Conservation (phyloP, 2,888 invertebrate genomes). For the Ptychoptera albimana region DNA sequence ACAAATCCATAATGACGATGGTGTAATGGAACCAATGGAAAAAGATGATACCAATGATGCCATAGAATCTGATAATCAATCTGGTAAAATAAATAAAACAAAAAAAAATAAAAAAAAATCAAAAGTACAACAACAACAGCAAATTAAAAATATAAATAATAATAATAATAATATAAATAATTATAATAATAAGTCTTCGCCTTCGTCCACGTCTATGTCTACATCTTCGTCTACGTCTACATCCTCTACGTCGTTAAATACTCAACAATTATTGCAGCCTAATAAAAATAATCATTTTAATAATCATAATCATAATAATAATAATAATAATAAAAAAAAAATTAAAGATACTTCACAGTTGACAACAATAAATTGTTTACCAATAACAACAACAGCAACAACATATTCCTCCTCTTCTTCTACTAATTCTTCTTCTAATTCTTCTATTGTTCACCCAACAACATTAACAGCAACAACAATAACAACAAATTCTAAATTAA, state of each 20-base stretch:
- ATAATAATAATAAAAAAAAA: too few species aligned
- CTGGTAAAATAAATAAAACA: too few species aligned
- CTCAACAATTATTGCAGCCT: background rate
- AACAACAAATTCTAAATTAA: conserved; percentile 4
- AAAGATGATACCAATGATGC: conserved; percentile 2
- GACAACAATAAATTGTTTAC: background rate
- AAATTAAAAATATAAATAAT: conserved; percentile 5
- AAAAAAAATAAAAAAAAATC: too few species aligned
- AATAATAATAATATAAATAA: conserved; percentile 4
- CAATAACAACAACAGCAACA: background rate
- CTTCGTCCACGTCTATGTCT: conserved; percentile 4
- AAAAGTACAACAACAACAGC: background rate
- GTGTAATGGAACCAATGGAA: conserved; percentile 8
- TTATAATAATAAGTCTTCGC: conserved; percentile 7
- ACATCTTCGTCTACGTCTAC: conserved; percentile 6
- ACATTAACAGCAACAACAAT: conserved; percentile 2
- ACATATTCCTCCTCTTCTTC: background rate
- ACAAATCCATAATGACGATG: conserved; percentile 3
- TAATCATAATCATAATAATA: too few species aligned
- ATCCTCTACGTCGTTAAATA: background rate
- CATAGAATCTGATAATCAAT: conserved; percentile 1
- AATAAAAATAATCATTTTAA: background rate
- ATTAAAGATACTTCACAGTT: background rate
- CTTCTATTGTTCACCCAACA: too few species aligned
- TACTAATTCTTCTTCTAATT: too few species aligned